Base-by-base conservation (phyloP, 2,888 invertebrate genomes). In the Cenopis cana region DNA sequence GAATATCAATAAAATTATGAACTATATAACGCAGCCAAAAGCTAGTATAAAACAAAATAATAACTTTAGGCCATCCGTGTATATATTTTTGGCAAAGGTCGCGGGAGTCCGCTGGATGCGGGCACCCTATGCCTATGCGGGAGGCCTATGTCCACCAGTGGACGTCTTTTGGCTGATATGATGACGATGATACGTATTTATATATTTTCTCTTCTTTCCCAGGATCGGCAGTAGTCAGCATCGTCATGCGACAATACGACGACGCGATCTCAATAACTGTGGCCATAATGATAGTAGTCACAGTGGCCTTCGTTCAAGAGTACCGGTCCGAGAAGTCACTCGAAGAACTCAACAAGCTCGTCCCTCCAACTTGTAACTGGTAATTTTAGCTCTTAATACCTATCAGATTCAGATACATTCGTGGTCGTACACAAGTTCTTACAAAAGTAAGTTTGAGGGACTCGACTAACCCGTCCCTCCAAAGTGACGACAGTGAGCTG, bases 191-290 rank as follows among this genome's bases (percentile, higher is more conserved):
- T 12, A 5, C 14, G 4, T 41, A 72, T 71, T 64, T 41, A n/a
- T 57, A 38, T 24, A 59, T 29, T 3, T 68, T 70, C 2, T 55
- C n/a, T 24, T 29, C 69, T 55, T 76, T 73, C 57, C 0, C 86
- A 94, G 95, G 97, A 14, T 99, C 99, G 20, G 99, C 99, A 6
- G 94, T 98, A 74, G 98, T 99, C 69, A 99, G 99, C 83, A 94
- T 99, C 46, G 96, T 97, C 81, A 99, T 99, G 99, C 96, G 95
- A 82, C 99, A 99, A 91, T 98, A 97, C 87, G 99, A 99, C 87
- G 99, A 99, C 93, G 99, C 99, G n/a, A 96, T 99, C 84, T 99
- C 98, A 89, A 99, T 99, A 91, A 98, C 99, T 68, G 97, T 98
- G 83, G 98, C 98, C 88, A 97, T 98, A 94, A 94, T 95, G 75